Evolutionary conservation across 92 coral and sea anemone genomes (phyloP).

Genomic region (Bergia sp.): DNA sequence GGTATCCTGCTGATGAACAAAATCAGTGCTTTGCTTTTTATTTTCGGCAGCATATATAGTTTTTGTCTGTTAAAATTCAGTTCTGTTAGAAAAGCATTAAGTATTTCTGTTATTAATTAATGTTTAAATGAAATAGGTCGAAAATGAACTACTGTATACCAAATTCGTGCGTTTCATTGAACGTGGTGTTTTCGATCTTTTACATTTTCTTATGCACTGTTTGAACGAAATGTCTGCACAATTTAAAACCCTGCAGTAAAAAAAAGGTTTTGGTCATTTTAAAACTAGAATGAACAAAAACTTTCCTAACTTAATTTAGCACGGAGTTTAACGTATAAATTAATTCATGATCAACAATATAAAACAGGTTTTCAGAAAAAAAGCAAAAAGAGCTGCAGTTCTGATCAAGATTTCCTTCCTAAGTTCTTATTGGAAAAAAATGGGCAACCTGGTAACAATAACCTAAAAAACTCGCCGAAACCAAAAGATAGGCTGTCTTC

Average conservation of each 20-base stretch:
- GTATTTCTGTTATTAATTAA: too few relatives aligned
- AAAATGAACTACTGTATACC: too few relatives aligned
- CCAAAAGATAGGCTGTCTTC: background rate
- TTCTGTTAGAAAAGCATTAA: too few relatives aligned
- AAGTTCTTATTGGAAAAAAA: background rate
- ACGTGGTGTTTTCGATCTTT: background rate
- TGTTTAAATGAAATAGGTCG: too few relatives aligned
- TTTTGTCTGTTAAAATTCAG: too few relatives aligned
- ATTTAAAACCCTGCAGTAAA: background rate
- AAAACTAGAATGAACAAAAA: background rate
- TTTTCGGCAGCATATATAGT: too few relatives aligned
- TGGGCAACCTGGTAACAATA: background rate
- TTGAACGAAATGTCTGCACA: background rate
- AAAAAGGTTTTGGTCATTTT: background rate
- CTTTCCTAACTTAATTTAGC: background rate
- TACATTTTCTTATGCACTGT: background rate
- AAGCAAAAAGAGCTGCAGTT: background rate
- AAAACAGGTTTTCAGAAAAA: background rate
- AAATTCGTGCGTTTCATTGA: background rate
- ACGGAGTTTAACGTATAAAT: background rate
- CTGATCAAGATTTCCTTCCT: background rate
- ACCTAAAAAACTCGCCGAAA: background rate
- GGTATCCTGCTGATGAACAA: too few relatives aligned
- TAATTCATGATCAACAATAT: background rate
- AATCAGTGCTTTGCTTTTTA: too few relatives aligned